Conservation (phyloP, 2,113 vertebrate species). For the Gymnobelideus leadbeateri region DNA sequence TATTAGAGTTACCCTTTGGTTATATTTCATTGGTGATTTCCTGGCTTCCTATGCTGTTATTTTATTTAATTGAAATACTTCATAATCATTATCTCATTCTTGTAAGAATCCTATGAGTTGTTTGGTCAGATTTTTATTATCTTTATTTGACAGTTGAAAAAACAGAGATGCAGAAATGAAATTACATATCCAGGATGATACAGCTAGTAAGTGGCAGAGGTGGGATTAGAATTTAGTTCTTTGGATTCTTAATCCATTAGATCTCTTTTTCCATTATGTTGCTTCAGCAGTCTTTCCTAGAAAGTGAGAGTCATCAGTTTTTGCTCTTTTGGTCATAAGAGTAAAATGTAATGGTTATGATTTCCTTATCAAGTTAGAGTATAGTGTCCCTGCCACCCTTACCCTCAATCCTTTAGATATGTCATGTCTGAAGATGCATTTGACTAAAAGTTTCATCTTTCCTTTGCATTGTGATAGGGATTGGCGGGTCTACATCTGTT, state of each 20-base stretch:
- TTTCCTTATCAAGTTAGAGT: slow-evolving; percentile 6
- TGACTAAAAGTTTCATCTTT: slow-evolving; percentile 18
- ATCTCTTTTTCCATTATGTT: neutral
- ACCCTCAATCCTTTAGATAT: neutral
- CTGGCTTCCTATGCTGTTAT: neutral
- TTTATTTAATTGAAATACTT: too few species aligned
- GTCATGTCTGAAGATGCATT: neutral
- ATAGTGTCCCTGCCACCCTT: neutral
- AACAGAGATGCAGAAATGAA: slow-evolving; percentile 3
- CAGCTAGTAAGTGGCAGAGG: slow-evolving; percentile 2
- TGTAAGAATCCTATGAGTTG: neutral
- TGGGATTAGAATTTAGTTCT: slow-evolving; percentile 32
- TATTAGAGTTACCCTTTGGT: neutral
- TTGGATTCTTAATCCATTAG: slow-evolving; percentile 19
- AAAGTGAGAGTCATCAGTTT: slow-evolving; percentile 42
- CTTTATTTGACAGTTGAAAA: neutral
- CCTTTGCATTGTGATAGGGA: neutral
- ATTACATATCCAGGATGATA: slow-evolving; percentile 25
- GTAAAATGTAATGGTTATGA: neutral
- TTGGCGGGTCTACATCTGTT: neutral
- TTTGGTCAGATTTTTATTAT: neutral
- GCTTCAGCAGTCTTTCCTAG: slow-evolving; percentile 11
- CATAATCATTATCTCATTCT: neutral
- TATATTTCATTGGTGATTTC: neutral
- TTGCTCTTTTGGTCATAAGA: neutral